Conservation (phyloP, 2,888 invertebrate species). For the Bombyx huttoni region DNA sequence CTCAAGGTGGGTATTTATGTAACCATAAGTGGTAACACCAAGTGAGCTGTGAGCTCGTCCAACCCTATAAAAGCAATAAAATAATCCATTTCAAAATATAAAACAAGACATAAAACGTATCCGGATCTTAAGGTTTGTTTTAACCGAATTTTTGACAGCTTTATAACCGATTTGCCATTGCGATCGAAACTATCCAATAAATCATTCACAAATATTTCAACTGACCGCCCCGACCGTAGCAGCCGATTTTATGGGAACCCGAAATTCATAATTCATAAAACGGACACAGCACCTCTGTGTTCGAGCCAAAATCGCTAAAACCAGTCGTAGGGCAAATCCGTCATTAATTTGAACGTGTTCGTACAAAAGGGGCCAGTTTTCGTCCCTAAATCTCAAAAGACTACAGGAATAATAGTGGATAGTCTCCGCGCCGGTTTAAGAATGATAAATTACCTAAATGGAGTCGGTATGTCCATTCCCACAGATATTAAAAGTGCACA, state of each 20-base stretch:
- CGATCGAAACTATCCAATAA: not conserved
- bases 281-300: constrained; percentile 35
- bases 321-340: constrained; percentile 52
- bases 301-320: constrained; percentile 30
- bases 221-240: constrained; percentile 22
- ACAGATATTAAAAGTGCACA: constrained; percentile 68
- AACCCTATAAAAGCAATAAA: too few species aligned
- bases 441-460: constrained; percentile 71
- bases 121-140: not conserved
- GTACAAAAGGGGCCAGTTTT: constrained; percentile 48
- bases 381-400: constrained; percentile 48
- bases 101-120: too few species aligned
- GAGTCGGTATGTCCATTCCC: constrained; percentile 70
- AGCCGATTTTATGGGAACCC: constrained; percentile 52
- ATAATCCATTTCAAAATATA: too few species aligned
- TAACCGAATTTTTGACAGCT: not conserved
- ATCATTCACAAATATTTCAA: not conserved
- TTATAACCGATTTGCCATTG: not conserved
- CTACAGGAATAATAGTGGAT: constrained; percentile 48
- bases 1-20: too few species aligned
- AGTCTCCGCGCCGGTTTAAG: constrained; percentile 64
- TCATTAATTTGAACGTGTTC: constrained; percentile 44
- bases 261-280: constrained; percentile 62
- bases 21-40: too few species aligned
- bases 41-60: too few species aligned